phyloP scores from a whole-genome alignment of 1,140 invertebrate genomes.

The Philopotamus ludificatus region DNA sequence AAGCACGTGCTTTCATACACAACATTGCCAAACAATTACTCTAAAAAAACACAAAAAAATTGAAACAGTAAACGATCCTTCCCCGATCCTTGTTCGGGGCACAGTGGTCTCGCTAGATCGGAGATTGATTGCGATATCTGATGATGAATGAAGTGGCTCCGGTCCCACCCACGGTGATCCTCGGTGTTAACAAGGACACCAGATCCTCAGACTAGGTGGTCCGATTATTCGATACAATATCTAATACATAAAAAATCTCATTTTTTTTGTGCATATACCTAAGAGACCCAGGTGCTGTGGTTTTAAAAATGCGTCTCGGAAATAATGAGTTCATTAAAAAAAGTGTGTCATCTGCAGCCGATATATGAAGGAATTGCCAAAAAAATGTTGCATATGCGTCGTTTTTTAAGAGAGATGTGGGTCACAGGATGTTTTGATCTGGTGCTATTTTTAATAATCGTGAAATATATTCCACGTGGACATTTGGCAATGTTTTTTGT shows the following conservation, averaged over 20 bases:
- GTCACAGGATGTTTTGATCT: conserved; percentile 40
- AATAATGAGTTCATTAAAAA: too few relatives aligned
- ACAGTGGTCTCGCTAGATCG: too few relatives aligned
- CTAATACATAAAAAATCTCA: neutral
- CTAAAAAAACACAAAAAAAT: too few relatives aligned
- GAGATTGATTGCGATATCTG: neutral
- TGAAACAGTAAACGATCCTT: too few relatives aligned
- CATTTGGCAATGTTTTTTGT: conserved; percentile 14
- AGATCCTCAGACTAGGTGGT: neutral
- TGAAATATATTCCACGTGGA: conserved; percentile 5
- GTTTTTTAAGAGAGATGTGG: conserved; percentile 23
- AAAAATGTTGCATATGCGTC: conserved; percentile 29
- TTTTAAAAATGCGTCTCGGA: neutral
- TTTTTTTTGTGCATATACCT: neutral
- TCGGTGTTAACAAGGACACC: neutral
- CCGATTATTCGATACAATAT: neutral
- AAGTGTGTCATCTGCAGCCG: conserved; percentile 33
- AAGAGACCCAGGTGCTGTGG: too few relatives aligned
- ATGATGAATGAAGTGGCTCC: conserved; percentile 1
- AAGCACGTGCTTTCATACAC: conserved; percentile 5
- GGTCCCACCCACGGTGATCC: neutral
- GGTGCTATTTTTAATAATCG: conserved; percentile 30
- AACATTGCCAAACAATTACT: too few relatives aligned
- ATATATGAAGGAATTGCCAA: conserved; percentile 23
- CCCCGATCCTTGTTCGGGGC: too few relatives aligned